These are phyloP conservation scores for Typhlichthys eigenmanni DNA, from an alignment of 2,797 vertebrate genomes.

Conservation along the genomic window DNA sequence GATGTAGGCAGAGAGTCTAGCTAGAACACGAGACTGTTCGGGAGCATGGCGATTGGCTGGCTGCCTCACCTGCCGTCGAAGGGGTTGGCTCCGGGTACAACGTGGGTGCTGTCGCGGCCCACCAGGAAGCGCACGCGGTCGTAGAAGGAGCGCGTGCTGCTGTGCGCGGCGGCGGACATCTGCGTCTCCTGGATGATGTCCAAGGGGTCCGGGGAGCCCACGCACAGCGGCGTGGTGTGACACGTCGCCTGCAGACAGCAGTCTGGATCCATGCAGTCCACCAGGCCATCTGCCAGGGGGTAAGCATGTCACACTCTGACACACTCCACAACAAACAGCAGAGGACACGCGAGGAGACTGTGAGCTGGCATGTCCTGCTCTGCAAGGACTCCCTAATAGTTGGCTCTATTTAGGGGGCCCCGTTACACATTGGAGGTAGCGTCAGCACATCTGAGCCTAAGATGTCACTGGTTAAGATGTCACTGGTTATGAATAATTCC, in stretches of 20 bases:
- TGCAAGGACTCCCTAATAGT: conserved; percentile 5
- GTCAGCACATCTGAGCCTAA: conserved; percentile 14
- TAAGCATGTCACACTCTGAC: conserved; percentile 36
- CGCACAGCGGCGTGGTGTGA: conserved; percentile 86
- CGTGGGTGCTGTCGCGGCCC: conserved; percentile 92
- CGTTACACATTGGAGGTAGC: neutral
- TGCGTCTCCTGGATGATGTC: conserved; percentile 97
- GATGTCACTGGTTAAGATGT: conserved; percentile 21
- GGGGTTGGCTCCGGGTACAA: conserved; percentile 88
- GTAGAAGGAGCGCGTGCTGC: conserved; percentile 91
- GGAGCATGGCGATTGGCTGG: conserved; percentile 4
- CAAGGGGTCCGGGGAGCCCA: conserved; percentile 93
- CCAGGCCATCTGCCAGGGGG: conserved; percentile 86
- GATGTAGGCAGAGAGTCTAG: neutral
- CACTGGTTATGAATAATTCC: conserved; percentile 52
- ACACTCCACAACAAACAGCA: conserved; percentile 34
- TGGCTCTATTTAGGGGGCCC: conserved; percentile 10
- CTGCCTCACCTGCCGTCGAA: conserved; percentile 91
- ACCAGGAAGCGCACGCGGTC: conserved; percentile 93
- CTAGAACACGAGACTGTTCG: conserved; percentile 1
- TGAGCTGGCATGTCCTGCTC: conserved; percentile 9
- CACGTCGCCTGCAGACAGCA: conserved; percentile 95
- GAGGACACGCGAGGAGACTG: conserved; percentile 32
- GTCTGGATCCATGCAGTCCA: conserved; percentile 98
- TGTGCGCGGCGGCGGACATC: conserved; percentile 80